Conservation (phyloP, 2,113 vertebrate species). For the Cyphotilapia sp. region DNA sequence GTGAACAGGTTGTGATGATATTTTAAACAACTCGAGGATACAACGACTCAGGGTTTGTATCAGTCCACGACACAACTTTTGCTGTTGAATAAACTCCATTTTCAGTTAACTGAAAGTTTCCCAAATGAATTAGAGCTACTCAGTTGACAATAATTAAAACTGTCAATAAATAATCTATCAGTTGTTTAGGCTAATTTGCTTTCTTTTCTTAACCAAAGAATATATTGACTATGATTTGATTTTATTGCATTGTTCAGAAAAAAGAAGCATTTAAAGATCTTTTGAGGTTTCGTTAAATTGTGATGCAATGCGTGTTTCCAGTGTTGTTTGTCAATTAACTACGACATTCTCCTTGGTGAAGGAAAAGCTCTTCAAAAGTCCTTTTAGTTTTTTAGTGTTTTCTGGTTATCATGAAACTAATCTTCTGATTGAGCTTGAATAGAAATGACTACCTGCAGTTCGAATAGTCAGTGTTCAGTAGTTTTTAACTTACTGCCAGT, state of each 20-base stretch:
- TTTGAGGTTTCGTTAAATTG: not conserved
- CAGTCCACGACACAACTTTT: fast-evolving
- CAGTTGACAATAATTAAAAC: not conserved
- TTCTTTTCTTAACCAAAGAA: not conserved
- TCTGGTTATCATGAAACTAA: not conserved
- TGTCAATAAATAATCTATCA: not conserved
- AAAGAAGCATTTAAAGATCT: not conserved
- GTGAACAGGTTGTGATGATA: not conserved
- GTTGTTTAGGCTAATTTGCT: not conserved
- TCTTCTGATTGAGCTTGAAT: not conserved
- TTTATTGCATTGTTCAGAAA: not conserved
- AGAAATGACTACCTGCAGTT: not conserved
- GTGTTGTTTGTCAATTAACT: not conserved
- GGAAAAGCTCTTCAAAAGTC: not conserved
- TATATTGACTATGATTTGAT: not conserved
- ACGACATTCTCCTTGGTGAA: fast-evolving
- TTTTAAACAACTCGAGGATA: not conserved
- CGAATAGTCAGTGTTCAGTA: not conserved
- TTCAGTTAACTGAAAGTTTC: not conserved
- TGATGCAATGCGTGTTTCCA: fast-evolving
- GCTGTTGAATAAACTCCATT: not conserved
- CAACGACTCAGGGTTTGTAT: not conserved
- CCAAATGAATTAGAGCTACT: not conserved
- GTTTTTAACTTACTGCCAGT: not conserved
- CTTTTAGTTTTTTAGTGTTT: not conserved